Percentiles rank a stretch among this genome's conserved stretches.
Evolutionary conservation across 1,140 invertebrate genomes (phyloP).

Genomic region (Papilio dardanus): DNA sequence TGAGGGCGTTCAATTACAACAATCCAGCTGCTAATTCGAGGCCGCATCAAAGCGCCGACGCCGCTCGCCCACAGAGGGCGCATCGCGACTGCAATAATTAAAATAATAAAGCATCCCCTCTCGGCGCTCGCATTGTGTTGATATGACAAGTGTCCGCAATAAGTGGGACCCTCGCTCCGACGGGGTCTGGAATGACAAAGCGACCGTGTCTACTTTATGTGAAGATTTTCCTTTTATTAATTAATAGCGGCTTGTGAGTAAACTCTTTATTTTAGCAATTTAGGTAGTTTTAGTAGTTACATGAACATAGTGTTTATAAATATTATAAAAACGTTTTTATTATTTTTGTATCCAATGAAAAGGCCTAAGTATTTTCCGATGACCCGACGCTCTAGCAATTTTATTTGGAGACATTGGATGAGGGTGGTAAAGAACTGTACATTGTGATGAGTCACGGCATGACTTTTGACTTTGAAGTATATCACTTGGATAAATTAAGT

Average conservation of each 20-base stretch:
- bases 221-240: conserved; percentile 28
- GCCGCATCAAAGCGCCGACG: conserved; percentile 50
- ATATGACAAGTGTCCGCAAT: conserved; percentile 80
- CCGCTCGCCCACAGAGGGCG: conserved; percentile 67
- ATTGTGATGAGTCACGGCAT: background rate
- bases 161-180: conserved; percentile 60
- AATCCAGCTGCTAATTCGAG: conserved; percentile 67
- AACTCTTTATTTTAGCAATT: background rate
- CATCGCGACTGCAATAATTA: conserved; percentile 76
- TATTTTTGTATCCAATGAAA: background rate
- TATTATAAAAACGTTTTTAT: background rate
- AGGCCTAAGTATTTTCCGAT: background rate
- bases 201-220: background rate
- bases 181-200: conserved; percentile 30
- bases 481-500: background rate
- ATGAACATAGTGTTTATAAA: background rate
- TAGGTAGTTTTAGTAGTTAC: background rate
- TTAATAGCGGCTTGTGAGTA: background rate
- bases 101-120: conserved; percentile 78
- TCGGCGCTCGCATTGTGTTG: conserved; percentile 61
- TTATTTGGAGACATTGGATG: background rate
- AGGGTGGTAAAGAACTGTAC: background rate
- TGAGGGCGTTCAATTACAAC: conserved; percentile 61
- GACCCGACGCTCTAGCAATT: background rate
- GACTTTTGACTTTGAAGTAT: background rate